A percentile compares a stretch with the other conserved stretches of the same genome.
Conservation (phyloP, 2,113 vertebrate species). For the Acrocephalus arundinaceus region DNA sequence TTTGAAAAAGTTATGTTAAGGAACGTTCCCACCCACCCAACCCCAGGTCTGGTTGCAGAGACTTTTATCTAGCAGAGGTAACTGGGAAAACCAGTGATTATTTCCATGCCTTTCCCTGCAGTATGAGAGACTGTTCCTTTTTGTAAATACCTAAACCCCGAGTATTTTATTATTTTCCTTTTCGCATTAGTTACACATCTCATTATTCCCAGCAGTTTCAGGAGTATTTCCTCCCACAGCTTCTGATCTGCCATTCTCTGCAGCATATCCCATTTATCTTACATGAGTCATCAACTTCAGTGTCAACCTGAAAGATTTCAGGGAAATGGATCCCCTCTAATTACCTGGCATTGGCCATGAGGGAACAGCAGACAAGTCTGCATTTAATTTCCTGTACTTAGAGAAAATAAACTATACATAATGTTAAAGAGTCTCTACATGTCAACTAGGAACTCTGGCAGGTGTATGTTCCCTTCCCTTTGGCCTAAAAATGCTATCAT, state of each 20-base stretch:
- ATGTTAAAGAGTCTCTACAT: background rate
- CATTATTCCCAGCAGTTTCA: slow-evolving; percentile 25
- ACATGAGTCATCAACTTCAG: background rate
- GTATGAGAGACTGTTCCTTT: background rate
- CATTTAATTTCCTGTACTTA: background rate
- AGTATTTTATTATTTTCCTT: background rate
- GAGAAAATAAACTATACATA: background rate
- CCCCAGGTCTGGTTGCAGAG: background rate
- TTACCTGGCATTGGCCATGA: background rate
- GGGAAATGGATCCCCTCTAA: background rate
- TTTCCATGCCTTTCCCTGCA: background rate
- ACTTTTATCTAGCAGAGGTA: background rate
- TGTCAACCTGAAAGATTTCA: background rate
- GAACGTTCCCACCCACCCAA: background rate
- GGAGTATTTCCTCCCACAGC: background rate
- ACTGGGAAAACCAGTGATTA: background rate
- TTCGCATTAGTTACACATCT: background rate
- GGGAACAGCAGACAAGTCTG: background rate
- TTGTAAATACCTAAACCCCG: background rate
- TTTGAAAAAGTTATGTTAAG: background rate
- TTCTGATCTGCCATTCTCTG: slow-evolving; percentile 15
- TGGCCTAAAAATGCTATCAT: background rate
- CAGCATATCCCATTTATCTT: background rate
- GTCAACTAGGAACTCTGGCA: background rate
- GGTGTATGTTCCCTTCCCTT: background rate